Evolutionary conservation across 2,888 invertebrate genomes (phyloP), one percentile per base, ranked within the genome.

Genomic region (Aspidiotus destructor): DNA sequence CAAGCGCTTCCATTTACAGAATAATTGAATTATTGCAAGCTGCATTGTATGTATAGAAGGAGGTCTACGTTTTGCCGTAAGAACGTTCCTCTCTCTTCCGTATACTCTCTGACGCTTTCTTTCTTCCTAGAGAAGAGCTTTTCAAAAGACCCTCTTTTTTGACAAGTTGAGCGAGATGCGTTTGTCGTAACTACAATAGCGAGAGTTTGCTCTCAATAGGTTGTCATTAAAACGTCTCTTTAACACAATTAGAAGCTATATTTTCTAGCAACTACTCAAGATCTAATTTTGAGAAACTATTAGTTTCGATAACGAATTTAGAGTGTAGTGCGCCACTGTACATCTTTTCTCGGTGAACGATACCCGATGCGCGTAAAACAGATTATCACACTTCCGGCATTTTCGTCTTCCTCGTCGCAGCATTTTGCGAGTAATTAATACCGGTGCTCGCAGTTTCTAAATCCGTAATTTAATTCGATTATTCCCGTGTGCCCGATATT

Each of bases 161-260:
- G 58, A 28, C 58, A 13, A 48, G 48, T 48, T 6, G 28, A 58
- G 58, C 58, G 17, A 55, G 55, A 41, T 44, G 41, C 67, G 41
- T 44, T 63, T 67, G 52, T 67, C 58, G 58, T 60, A 58, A 58
- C 58, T 58, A 60, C 67, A 58, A 57, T 44, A 13, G n/a, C 13
- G 28, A 65, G 67, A 67, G 67, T 58, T 60, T 58, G 57, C 48
- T 67, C 58, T 60, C 60, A 67, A 67, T 67, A 67, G 67, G 67
- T 67, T 67, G 67, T 67, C 67, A 67, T 67, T 67, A 67, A 67
- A 67, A 67, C 67, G 67, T 58, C 67, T 67, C 58, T 67, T 67
- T 67, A 67, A 67, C 67, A 67, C 58, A 67, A 67, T 67, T 67
- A 67, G 67, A 58, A 42, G 67, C 67, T 67, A 58, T 58, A 67